These are phyloP conservation scores for Amphiduros pacificus DNA, from an alignment of 2,888 invertebrate genomes.

Conservation along the genomic window DNA sequence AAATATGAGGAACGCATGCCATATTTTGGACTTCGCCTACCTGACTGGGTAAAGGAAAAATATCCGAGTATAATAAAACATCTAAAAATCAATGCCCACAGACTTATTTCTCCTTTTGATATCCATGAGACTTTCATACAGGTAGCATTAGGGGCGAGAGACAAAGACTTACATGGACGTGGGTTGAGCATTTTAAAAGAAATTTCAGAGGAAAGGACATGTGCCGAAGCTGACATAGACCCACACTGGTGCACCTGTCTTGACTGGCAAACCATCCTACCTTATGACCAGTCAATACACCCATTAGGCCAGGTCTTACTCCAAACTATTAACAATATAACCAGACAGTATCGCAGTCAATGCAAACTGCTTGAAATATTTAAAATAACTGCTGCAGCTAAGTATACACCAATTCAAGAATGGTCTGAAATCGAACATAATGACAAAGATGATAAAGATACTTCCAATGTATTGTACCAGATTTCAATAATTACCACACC, in stretches of 20 bases:
- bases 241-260: conserved; percentile 96
- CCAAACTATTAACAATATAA: conserved; percentile 69
- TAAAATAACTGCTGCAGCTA: conserved; percentile 70
- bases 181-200: conserved; percentile 51
- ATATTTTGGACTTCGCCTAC: conserved; percentile 79
- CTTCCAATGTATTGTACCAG: not conserved
- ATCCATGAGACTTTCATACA: conserved; percentile 79
- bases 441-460: not conserved
- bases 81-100: conserved; percentile 67
- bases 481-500: not conserved
- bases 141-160: conserved; percentile 62
- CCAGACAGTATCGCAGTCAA: conserved; percentile 34
- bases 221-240: conserved; percentile 85
- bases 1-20: conserved; percentile 89
- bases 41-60: conserved; percentile 68
- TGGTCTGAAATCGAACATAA: not conserved
- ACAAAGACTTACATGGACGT: conserved; percentile 32
- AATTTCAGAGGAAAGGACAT: conserved; percentile 73
- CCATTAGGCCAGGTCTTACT: conserved; percentile 56
- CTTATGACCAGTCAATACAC: conserved; percentile 62
- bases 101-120: conserved; percentile 86
- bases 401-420: not conserved
- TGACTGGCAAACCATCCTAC: conserved; percentile 73
- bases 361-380: conserved; percentile 61
- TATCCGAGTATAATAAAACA: conserved; percentile 69